Base-by-base conservation (phyloP, 1,140 invertebrate genomes). In the Aphidius gifuensis region DNA sequence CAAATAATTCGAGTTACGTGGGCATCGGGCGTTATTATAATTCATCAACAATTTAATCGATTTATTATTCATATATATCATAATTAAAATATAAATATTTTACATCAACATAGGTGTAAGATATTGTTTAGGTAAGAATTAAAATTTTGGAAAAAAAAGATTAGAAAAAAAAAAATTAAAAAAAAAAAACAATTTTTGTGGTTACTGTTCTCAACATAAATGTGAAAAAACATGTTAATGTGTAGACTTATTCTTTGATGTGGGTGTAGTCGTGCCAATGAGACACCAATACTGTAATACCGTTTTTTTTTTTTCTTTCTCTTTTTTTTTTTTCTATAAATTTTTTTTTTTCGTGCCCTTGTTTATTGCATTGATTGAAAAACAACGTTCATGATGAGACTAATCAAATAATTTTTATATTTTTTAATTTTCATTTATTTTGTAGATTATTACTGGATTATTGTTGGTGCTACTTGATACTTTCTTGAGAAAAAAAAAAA, bases 61-160 rank as follows among this genome's bases (percentile, higher is more conserved):
- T 23, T 40, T 32, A 58, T 53, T 48, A 7, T 47, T 21, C 51
- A 60, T 48, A 67, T 68, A 67, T 62, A 58, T 51, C 61, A 62
- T 51, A 60, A 59, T 68, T 66, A 69, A 40, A 6, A 50, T 23
- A 16, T 69, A 62, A 58, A 60, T 64, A 62, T 66, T 58, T 2
- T 32, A 4, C 23, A 54, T 5, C 66, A 78, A 72, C 66, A 76
- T 77, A 75, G 74, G 59, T 68, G 66, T 68, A 63, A 75, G 78
- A 75, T 73, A 80, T 80, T 77, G 62, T 71, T 72, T 79, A 79
- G 77, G 78, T 80, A 69, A 79, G 78, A 32, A 32, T 32, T 3
- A 32, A 32, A 32, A 32, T 32, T 32, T 16, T 16, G 16, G 3
- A 32, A 32, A 32, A 32, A 32, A 32, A 32, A 32, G 0, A 32